These are phyloP conservation scores for Scaeva pyrastri DNA, from an alignment of 2,888 invertebrate species.

Conservation along the genomic window DNA sequence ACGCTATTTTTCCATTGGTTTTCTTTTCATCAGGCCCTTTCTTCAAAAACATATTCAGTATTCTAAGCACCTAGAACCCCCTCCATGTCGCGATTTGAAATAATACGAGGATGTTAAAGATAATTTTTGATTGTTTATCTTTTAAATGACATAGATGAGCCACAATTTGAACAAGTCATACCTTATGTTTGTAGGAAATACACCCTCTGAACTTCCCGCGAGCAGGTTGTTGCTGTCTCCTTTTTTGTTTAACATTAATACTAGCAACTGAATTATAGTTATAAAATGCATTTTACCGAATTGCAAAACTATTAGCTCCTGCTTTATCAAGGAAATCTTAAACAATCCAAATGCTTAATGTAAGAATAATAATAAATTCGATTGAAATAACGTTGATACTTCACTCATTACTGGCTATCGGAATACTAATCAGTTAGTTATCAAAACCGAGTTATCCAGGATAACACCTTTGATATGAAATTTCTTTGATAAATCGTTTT, in stretches of 20 bases:
- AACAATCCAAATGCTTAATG: not conserved
- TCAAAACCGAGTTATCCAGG: slow-evolving; percentile 49
- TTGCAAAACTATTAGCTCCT: slow-evolving; percentile 21
- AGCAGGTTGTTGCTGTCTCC: not conserved
- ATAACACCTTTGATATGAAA: slow-evolving; percentile 42
- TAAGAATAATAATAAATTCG: not conserved
- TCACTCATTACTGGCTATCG: slow-evolving; percentile 35
- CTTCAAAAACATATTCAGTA: no score
- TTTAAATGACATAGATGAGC: not conserved
- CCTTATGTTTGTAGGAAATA: slow-evolving; percentile 25
- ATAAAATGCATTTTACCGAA: slow-evolving; percentile 46
- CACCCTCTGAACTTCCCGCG: not conserved
- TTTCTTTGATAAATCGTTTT: slow-evolving; percentile 27
- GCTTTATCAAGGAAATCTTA: not conserved
- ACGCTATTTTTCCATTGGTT: not conserved
- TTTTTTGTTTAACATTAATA: slow-evolving; percentile 20
- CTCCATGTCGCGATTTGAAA: not conserved
- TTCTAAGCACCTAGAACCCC: no score
- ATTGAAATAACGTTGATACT: not conserved
- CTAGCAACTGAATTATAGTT: slow-evolving; percentile 10
- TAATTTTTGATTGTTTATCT: no score
- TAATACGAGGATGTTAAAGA: not conserved
- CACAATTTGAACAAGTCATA: not conserved
- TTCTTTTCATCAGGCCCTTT: no score
- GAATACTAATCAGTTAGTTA: slow-evolving; percentile 48